Base-by-base conservation (phyloP, 1,140 invertebrate genomes). In the Andrena cerasifolii region DNA sequence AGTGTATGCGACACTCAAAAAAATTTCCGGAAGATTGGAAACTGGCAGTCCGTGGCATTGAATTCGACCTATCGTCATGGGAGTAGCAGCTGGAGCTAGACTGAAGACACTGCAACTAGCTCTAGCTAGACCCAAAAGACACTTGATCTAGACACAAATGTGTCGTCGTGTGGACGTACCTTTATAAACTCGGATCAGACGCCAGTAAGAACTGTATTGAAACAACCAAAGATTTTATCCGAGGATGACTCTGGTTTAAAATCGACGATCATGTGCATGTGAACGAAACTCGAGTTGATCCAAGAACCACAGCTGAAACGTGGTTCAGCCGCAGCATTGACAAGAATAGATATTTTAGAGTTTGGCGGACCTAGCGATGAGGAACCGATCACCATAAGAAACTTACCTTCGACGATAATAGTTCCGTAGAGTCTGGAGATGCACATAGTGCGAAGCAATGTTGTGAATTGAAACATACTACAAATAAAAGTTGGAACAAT, bases 201-300 rank as follows among this genome's bases (percentile, higher is more conserved):
- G 12, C 91, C 91, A 2, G 86, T 81, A 0, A 91, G 86, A 49
- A 79, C 91, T 36, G 92, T 93, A 78, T 62, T 93, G n/a, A 92
- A 93, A 47, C 83, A 76, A 61, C 40, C 43, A 43, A 87, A 83
- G 21, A 75, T 85, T 43, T 79, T 70, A 0, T 51, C 7, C 31
- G 66, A 70, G 3, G 40, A 61, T 16, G 67, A 84, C 10, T 84
- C 2, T 75, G 77, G 45, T 82, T 87, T 14, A 87, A 87, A 75
- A 88, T 87, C 28, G 53, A 84, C 65, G 85, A 89, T 43, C 51
- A 68, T 3, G 47, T 90, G 12, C 1, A 45, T 14, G 47, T 78
- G 8, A 84, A 82, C 0, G 78, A 86, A 47, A 58, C 89, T 7
- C 70, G 82, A 40, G 5, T 81, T 12, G 62, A 86, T n/a, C 28